Evolutionary conservation across 2,888 invertebrate genomes (phyloP).

Genomic region (Philereme transversata): DNA sequence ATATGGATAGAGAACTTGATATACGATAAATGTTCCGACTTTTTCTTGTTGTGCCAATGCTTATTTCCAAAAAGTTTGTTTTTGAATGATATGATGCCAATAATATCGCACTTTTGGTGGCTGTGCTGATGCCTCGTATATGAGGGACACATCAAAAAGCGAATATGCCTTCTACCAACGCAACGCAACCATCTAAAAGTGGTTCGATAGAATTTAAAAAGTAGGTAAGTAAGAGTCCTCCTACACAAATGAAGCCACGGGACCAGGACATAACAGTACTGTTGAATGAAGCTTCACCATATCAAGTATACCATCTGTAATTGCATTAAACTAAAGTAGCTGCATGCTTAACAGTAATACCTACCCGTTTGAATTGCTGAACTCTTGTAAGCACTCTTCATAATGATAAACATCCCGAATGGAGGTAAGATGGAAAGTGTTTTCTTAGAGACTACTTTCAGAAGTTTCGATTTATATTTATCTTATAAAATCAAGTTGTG

Average conservation of each 20-base stretch:
- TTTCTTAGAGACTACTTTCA: background rate
- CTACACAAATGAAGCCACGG: background rate
- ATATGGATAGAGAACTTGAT: too few relatives aligned
- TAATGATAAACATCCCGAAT: background rate
- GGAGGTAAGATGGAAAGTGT: background rate
- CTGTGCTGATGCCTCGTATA: too few relatives aligned
- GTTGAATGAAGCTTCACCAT: conserved; percentile 4
- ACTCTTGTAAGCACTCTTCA: background rate
- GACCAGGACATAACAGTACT: conserved; percentile 4
- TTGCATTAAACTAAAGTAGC: conserved; percentile 21
- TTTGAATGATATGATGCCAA: too few relatives aligned
- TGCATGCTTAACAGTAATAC: conserved; percentile 9
- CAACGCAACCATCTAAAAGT: too few relatives aligned
- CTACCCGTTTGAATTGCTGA: conserved; percentile 5
- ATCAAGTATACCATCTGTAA: conserved; percentile 17
- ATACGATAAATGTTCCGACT: too few relatives aligned
- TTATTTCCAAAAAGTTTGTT: too few relatives aligned
- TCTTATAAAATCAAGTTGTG: background rate
- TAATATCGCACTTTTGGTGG: too few relatives aligned
- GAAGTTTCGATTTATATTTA: background rate
- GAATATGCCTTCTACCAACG: too few relatives aligned
- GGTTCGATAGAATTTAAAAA: conserved; percentile 3
- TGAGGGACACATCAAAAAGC: too few relatives aligned
- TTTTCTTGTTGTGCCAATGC: too few relatives aligned
- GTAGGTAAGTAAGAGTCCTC: conserved; percentile 1